Percentiles rank a stretch among this genome's conserved stretches.
phyloP scores from a whole-genome alignment of 1,140 invertebrate genomes.

The Cotesia vestalis region DNA sequence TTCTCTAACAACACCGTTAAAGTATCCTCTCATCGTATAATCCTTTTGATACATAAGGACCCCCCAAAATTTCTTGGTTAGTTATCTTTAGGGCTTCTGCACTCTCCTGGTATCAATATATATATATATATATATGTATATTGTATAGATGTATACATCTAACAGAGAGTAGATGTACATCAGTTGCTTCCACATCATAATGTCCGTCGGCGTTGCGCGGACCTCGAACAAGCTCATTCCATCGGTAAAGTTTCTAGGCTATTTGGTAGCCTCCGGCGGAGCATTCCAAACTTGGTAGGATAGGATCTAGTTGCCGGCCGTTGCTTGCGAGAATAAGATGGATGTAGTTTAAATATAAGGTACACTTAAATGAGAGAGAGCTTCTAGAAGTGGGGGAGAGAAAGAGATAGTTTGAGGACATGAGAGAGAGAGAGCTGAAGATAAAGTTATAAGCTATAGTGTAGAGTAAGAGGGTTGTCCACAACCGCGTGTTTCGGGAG shows the following conservation, averaged over 20 bases:
- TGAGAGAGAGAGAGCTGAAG: background rate
- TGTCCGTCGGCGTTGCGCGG: conserved; percentile 15
- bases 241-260: conserved; percentile 15
- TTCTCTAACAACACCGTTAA: background rate
- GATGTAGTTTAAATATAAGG: background rate
- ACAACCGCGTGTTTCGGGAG: conserved; percentile 13
- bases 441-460: no score
- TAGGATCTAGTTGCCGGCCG: conserved; percentile 14
- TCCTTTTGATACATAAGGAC: background rate
- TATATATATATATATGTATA: no score
- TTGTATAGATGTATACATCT: no score
- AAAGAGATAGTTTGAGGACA: background rate
- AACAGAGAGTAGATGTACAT: background rate
- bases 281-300: conserved; percentile 17
- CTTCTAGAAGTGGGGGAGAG: background rate
- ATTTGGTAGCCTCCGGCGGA: conserved; percentile 16
- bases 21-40: no score
- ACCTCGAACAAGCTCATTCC: conserved; percentile 19
- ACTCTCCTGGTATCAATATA: no score
- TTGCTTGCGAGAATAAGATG: background rate
- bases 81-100: background rate
- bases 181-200: conserved; percentile 16
- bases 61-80: background rate
- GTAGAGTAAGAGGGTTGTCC: conserved; percentile 5
- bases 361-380: conserved; percentile 1